Evolutionary conservation across 2,888 invertebrate species (phyloP).

Genomic region (Leptinotarsa rubiginosa): DNA sequence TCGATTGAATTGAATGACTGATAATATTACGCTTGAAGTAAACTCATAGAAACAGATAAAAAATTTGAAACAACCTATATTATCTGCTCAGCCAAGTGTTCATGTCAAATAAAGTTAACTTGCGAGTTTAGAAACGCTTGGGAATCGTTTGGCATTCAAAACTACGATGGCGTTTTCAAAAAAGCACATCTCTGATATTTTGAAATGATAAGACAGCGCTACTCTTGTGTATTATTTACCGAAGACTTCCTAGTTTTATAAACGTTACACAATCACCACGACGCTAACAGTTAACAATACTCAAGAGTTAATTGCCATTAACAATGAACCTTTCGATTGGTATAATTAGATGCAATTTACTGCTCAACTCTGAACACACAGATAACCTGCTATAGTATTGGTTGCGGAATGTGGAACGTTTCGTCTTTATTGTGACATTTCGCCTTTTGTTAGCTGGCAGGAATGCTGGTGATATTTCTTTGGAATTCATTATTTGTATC

Average conservation of each 20-base stretch:
- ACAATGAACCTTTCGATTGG: conserved; percentile 34
- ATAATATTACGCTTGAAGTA: too few relatives aligned
- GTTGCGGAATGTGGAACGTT: background rate
- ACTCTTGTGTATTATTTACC: background rate
- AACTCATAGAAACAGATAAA: too few relatives aligned
- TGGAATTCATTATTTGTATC: background rate
- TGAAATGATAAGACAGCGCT: background rate
- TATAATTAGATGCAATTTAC: conserved; percentile 37
- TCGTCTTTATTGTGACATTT: background rate
- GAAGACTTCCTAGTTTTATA: background rate
- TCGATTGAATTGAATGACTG: too few relatives aligned
- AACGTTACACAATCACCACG: conserved; percentile 14
- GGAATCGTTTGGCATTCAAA: conserved; percentile 11
- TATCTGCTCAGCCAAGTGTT: too few relatives aligned
- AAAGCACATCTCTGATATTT: background rate
- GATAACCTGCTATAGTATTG: conserved; percentile 1
- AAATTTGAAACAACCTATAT: too few relatives aligned
- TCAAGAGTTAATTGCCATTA: conserved; percentile 30
- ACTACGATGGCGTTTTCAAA: background rate
- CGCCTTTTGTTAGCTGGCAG: background rate
- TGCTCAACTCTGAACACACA: conserved; percentile 13
- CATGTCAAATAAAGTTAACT: background rate
- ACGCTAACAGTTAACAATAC: conserved; percentile 27
- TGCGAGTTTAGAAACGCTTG: background rate
- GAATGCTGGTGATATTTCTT: background rate